These are phyloP conservation scores for Coptodon bakossiorum DNA, from an alignment of 2,113 vertebrate species.

Conservation along the genomic window DNA sequence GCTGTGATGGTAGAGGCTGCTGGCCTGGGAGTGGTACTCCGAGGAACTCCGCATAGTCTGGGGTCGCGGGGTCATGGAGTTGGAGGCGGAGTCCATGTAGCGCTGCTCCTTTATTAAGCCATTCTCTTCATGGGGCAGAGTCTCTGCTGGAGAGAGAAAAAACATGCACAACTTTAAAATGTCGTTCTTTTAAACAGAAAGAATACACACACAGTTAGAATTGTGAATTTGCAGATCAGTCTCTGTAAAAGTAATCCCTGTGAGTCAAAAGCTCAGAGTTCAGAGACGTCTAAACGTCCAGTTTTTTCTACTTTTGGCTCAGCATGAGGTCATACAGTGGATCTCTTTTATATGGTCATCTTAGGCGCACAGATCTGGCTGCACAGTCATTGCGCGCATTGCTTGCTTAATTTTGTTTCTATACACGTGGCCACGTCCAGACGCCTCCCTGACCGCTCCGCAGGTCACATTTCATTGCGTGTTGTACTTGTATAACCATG, in stretches of 20 bases:
- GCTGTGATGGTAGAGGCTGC: slow-evolving; percentile 67
- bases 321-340: not conserved
- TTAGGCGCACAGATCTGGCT: not conserved
- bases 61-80: slow-evolving; percentile 75
- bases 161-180: not conserved
- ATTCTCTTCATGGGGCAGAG: slow-evolving; percentile 76
- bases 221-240: not conserved
- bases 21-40: slow-evolving; percentile 66
- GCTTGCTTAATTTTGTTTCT: not conserved
- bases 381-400: not conserved
- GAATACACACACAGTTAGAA: not conserved
- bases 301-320: not conserved
- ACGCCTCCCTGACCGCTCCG: fast-evolving
- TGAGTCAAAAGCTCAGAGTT: not conserved
- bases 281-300: not conserved
- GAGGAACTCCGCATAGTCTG: slow-evolving; percentile 61
- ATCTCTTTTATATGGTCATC: not conserved
- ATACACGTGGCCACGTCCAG: not conserved
- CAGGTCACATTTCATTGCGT: not conserved
- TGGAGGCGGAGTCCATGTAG: slow-evolving; percentile 80
- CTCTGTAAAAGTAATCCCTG: not conserved
- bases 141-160: slow-evolving; percentile 74
- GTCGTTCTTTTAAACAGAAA: not conserved
- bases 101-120: slow-evolving; percentile 78
- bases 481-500: not conserved